Evolutionary conservation across 2,113 vertebrate species (phyloP), one percentile per base, ranked within the genome.

Genomic region (Bambusicola thoracicus): DNA sequence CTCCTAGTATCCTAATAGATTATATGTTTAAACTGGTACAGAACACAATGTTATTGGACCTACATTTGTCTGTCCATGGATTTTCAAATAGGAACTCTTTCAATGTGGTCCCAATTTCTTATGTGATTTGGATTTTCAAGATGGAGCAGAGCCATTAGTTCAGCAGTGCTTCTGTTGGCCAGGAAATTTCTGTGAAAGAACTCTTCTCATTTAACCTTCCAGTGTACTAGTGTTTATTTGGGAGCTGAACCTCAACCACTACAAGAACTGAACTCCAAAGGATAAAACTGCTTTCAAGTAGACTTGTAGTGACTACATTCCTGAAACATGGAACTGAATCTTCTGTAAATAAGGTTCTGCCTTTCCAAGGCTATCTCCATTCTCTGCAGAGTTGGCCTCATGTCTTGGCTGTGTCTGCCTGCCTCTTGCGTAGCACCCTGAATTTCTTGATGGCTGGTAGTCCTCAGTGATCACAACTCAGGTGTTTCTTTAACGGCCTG

Each of bases 31-130:
- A 4, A 81, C 12, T 38, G 8, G 68, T 51, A 49, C 40, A 41
- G 15, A 76, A 48, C 10, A 22, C 32, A 27, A 13, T 40, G 19
- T 5, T 34, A 48, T 25, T 0, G 0, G 5, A 58, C 59, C 15
- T 68, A 0, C 22, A 2, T 63, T 13, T n/a, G 10, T 65, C 36
- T 81, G 7, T 46, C 46, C 43, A 0, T 6, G 48, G 19, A 3
- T 75, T 94, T 91, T 89, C 10, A 29, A 19, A 40, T 6, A 43
- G 24, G 53, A 84, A 46, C 36, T 63, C 21, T 5, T 63, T 11
- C 13, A 55, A 3, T 19, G 7, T 2, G 5, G 38, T 41, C 40
- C 30, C 4, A 15, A 8, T 48, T 53, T 74, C 34, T 24, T 65
- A 19, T 4, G 8, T 41, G 34, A 46, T 70, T 46, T 59, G n/a